Percentiles rank a stretch among this genome's conserved stretches.
phyloP scores from a whole-genome alignment of 2,797 vertebrate species.

The Gymnothorax reevesii region DNA sequence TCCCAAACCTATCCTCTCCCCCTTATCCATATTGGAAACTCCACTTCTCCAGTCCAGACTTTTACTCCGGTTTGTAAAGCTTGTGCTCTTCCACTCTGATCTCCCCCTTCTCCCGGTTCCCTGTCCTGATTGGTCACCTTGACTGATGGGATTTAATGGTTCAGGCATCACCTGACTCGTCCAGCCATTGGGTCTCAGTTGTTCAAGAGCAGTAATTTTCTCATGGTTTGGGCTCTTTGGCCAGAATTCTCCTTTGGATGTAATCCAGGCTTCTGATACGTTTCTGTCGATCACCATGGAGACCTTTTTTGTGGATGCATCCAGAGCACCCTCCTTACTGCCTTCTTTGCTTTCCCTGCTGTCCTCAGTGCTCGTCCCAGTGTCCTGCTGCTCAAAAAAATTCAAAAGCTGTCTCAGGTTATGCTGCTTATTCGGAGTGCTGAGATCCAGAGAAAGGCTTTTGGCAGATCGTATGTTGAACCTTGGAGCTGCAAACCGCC shows the following conservation, averaged over 20 bases:
- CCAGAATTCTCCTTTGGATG: constrained; percentile 18
- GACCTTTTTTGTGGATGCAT: neutral
- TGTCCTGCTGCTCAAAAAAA: constrained; percentile 19
- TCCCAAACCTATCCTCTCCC: constrained; percentile 20
- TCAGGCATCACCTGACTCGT: constrained; percentile 37
- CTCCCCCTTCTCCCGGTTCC: constrained; percentile 42
- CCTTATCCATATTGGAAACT: constrained; percentile 29
- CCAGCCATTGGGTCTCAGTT: constrained; percentile 39
- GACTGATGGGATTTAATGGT: constrained; percentile 30
- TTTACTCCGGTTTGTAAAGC: constrained; percentile 57
- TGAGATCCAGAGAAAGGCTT: constrained; percentile 50
- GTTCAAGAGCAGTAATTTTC: constrained; percentile 22
- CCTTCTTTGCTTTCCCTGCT: neutral
- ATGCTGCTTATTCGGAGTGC: constrained; percentile 33
- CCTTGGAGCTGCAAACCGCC: constrained; percentile 21
- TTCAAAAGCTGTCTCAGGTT: constrained; percentile 38
- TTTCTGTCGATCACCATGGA: constrained; percentile 23
- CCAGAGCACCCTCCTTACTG: constrained; percentile 1
- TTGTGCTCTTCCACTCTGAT: constrained; percentile 45
- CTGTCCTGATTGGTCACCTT: constrained; percentile 15
- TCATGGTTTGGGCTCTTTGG: constrained; percentile 39
- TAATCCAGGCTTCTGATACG: constrained; percentile 28
- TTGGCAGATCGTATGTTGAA: constrained; percentile 69
- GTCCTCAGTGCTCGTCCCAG: neutral
- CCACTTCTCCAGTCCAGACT: constrained; percentile 62